phyloP scores from a whole-genome alignment of 2,888 invertebrate species.

The Magallana nippona region DNA sequence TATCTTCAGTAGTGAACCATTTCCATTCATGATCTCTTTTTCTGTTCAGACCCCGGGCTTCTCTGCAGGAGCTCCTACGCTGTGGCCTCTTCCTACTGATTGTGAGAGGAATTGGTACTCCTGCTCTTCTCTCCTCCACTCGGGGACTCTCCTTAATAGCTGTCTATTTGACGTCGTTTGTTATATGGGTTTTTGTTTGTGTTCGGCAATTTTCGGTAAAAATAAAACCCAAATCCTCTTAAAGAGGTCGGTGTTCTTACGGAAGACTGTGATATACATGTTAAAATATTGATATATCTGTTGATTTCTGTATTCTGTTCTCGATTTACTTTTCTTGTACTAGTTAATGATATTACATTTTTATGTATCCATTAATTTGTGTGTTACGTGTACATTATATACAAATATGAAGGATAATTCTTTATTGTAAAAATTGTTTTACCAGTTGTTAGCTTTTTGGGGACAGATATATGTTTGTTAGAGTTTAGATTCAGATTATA shows the following conservation, averaged over 20 bases:
- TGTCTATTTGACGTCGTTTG: constrained; percentile 9
- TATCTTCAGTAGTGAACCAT: background rate
- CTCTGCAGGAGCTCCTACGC: background rate
- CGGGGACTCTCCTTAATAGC: background rate
- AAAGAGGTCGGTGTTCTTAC: background rate
- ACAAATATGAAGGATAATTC: too few species aligned
- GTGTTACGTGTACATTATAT: too few species aligned
- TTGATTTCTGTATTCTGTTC: too few species aligned
- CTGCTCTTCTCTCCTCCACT: background rate
- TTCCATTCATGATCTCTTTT: background rate
- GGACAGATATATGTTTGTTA: too few species aligned
- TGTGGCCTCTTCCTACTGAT: background rate
- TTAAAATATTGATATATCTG: background rate
- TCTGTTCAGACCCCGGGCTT: background rate
- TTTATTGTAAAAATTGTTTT: too few species aligned
- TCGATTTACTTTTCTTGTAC: too few species aligned
- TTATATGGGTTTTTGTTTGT: constrained; percentile 13
- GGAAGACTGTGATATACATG: background rate
- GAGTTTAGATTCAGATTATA: too few species aligned
- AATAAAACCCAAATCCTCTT: constrained; percentile 28
- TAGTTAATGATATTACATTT: too few species aligned
- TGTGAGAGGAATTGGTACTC: background rate
- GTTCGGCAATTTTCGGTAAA: constrained; percentile 13
- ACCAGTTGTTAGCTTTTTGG: too few species aligned
- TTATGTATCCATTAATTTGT: too few species aligned